phyloP scores from a whole-genome alignment of 2,888 invertebrate genomes.

The Sinhomidia bicolor region DNA sequence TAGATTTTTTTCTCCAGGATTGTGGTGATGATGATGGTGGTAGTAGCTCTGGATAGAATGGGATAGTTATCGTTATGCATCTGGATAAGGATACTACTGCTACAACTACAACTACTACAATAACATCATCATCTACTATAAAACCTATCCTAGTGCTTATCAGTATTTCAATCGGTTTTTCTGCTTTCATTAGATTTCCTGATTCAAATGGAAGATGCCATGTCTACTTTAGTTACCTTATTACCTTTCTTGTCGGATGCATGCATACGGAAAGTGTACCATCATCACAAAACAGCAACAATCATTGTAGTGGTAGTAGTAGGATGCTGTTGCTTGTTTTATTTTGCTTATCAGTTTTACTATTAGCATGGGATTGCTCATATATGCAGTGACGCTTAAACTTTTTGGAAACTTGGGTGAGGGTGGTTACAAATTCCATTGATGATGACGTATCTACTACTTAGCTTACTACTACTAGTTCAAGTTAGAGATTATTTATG shows the following conservation, averaged over 20 bases:
- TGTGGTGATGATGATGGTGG: no score
- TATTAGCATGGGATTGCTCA: background rate
- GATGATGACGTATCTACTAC: conserved; percentile 62
- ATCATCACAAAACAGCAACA: background rate
- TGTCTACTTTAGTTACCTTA: conserved; percentile 20
- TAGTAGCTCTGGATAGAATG: conserved; percentile 3
- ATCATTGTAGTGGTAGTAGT: no score
- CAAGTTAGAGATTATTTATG: background rate
- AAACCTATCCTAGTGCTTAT: conserved; percentile 11
- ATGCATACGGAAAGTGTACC: background rate
- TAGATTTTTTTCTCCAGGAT: conserved; percentile 50
- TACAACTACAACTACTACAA: no score
- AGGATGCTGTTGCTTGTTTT: background rate
- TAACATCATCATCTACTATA: no score
- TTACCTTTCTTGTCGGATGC: background rate
- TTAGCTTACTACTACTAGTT: background rate
- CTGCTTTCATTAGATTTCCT: conserved; percentile 60
- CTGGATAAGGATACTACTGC: conserved; percentile 39
- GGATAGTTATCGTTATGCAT: conserved; percentile 9
- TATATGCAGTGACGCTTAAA: conserved; percentile 38
- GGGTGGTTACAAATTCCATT: conserved; percentile 7
- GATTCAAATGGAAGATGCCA: conserved; percentile 47
- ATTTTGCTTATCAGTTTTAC: conserved; percentile 12
- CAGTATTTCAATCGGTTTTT: conserved; percentile 6
- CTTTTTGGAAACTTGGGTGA: conserved; percentile 29